These are phyloP conservation scores for Manis crassicaudata DNA, from an alignment of 2,797 vertebrate species.

Conservation along the genomic window DNA sequence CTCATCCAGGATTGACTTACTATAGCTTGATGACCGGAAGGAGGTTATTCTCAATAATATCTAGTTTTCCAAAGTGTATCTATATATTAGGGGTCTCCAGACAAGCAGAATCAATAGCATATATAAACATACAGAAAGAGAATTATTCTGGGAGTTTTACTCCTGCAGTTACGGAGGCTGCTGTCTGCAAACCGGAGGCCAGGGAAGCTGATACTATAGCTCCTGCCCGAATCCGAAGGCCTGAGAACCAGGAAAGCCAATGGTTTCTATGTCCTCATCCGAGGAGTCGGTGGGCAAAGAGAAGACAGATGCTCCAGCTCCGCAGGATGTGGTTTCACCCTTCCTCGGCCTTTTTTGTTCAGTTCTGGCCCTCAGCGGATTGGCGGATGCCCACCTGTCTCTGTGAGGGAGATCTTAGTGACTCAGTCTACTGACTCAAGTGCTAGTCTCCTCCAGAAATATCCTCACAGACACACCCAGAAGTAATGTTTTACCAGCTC, in stretches of 20 bases:
- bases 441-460: neutral
- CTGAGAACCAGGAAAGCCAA: neutral
- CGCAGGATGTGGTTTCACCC: neutral
- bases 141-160: neutral
- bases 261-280: too few relatives aligned
- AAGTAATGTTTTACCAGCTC: neutral
- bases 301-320: neutral
- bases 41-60: neutral
- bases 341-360: neutral
- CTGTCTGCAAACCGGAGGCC: neutral
- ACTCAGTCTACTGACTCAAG: neutral
- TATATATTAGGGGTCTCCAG: neutral
- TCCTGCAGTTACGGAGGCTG: neutral
- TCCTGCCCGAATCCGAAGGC: neutral
- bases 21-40: neutral
- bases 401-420: neutral
- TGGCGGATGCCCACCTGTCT: neutral
- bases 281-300: too few relatives aligned
- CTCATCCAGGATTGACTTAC: neutral
- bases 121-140: neutral
- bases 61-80: neutral
- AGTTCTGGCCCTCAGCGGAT: neutral
- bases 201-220: neutral
- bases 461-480: neutral
- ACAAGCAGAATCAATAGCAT: neutral